Conservation (phyloP, 92 coral and sea anemone genomes). For the Hydrozoanthus gracilis region DNA sequence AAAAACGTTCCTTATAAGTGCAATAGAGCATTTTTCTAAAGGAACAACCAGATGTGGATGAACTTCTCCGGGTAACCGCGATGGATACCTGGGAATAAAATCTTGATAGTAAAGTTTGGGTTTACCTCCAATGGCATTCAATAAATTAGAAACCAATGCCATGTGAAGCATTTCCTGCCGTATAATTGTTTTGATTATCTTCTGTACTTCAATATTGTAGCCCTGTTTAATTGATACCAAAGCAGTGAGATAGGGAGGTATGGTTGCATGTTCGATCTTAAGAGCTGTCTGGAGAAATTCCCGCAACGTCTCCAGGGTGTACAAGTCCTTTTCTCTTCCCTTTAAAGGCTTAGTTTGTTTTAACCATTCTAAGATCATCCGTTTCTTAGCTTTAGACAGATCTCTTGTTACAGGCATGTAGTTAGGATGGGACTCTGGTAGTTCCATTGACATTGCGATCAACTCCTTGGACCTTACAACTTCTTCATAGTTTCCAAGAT, state of each 20-base stretch:
- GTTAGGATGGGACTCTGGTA: conserved; percentile 71
- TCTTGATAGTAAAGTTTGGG: conserved; percentile 60
- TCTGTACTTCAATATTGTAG: conserved; percentile 61
- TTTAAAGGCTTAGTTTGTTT: conserved; percentile 43
- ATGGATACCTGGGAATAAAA: conserved; percentile 68
- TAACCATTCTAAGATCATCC: conserved; percentile 73
- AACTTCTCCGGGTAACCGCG: conserved; percentile 84
- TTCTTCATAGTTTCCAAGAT: conserved; percentile 79
- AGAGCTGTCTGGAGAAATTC: conserved; percentile 72
- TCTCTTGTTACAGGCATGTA: conserved; percentile 86
- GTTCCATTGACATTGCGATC: conserved; percentile 56
- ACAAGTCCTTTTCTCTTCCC: conserved; percentile 51
- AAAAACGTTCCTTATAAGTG: conserved; percentile 77
- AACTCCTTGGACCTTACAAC: conserved; percentile 50
- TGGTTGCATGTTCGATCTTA: conserved; percentile 75
- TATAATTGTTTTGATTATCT: conserved; percentile 57
- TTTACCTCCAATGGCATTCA: conserved; percentile 81
- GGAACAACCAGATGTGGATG: conserved; percentile 76
- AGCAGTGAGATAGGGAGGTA: conserved; percentile 80
- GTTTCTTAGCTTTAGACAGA: conserved; percentile 65
- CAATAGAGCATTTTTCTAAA: conserved; percentile 74
- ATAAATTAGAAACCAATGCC: conserved; percentile 78
- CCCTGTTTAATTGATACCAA: conserved; percentile 70
- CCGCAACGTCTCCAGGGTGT: conserved; percentile 58
- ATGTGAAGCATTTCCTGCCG: conserved; percentile 80